phyloP scores from a whole-genome alignment of 2,113 vertebrate species.

The Zosterops lateralis region DNA sequence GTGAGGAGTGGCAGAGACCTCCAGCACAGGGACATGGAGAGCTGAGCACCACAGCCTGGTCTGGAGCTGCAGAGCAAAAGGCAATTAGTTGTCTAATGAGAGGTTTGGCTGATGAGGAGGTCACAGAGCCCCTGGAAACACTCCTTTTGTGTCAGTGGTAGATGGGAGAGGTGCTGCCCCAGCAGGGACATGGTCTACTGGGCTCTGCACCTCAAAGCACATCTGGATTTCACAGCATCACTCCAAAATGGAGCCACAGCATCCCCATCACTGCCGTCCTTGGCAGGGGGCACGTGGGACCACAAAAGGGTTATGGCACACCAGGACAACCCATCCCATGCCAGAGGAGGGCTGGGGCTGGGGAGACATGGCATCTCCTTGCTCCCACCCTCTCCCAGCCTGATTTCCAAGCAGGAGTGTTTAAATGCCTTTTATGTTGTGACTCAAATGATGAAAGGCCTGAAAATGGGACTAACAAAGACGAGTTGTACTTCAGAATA shows the following conservation, averaged over 20 bases:
- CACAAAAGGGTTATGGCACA: rapidly evolving
- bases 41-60: background rate
- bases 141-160: background rate
- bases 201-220: background rate
- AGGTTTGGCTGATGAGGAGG: background rate
- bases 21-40: rapidly evolving
- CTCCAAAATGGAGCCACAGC: background rate
- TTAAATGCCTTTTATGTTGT: conserved; percentile 60
- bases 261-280: background rate
- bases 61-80: background rate
- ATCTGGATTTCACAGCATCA: background rate
- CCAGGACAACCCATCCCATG: rapidly evolving
- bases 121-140: background rate
- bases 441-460: conserved; percentile 52
- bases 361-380: background rate
- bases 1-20: background rate
- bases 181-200: rapidly evolving
- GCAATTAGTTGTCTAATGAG: background rate
- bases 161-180: background rate
- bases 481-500: conserved; percentile 44
- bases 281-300: background rate
- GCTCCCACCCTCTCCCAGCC: background rate
- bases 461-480: conserved; percentile 49
- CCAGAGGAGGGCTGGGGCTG: background rate
- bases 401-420: background rate